phyloP scores from a whole-genome alignment of 2,113 vertebrate genomes.

The Rhinoptilus africanus region DNA sequence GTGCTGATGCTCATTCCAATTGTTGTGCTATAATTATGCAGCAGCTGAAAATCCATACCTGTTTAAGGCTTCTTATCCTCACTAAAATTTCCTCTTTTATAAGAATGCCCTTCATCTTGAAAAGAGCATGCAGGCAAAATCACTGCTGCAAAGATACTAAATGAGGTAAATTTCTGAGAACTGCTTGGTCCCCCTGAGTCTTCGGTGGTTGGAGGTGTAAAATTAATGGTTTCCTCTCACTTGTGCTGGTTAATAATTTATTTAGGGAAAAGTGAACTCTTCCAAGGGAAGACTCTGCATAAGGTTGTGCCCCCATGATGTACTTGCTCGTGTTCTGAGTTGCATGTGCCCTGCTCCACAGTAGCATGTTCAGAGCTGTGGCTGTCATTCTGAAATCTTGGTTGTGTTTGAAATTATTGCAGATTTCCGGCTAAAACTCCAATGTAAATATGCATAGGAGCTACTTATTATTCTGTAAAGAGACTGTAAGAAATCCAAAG shows the following conservation, averaged over 20 bases:
- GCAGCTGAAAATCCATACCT: not conserved
- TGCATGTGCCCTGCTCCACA: accelerated
- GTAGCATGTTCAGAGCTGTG: not conserved
- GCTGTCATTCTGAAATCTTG: not conserved
- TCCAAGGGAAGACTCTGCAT: not conserved
- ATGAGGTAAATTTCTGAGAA: not conserved
- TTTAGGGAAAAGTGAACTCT: not conserved
- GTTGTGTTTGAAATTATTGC: not conserved
- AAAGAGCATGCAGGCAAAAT: not conserved
- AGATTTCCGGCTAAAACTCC: not conserved
- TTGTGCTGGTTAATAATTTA: not conserved
- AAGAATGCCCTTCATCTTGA: not conserved
- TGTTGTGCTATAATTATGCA: not conserved
- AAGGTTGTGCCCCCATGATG: not conserved
- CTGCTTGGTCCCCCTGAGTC: not conserved
- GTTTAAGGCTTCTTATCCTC: not conserved
- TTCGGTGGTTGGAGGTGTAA: not conserved
- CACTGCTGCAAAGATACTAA: not conserved
- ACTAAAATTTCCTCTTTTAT: not conserved
- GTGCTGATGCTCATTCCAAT: not conserved
- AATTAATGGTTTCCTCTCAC: not conserved
- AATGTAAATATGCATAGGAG: not conserved
- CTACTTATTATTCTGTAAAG: not conserved
- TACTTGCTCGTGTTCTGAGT: not conserved
- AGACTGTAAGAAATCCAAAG: not conserved